Base-by-base conservation (phyloP, 2,888 invertebrate species). In the Cheilosia soror region DNA sequence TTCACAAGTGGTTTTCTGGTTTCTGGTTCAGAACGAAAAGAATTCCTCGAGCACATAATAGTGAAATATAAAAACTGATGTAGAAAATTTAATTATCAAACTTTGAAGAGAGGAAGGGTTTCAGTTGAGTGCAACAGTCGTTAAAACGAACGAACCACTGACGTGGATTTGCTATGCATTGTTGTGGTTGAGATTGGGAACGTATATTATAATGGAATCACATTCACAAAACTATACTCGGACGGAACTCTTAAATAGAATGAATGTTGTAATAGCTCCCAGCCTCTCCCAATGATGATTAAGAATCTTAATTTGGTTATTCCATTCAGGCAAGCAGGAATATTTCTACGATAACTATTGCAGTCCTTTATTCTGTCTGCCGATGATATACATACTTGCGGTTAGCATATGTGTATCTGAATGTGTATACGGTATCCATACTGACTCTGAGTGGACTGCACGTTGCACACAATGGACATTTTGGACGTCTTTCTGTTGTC, bases 21-120 rank as follows among this genome's bases (percentile, higher is more conserved):
- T 73, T 76, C 40, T 66, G 40, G 58, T 76, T 58, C 66, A 13
- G 31, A 13, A 42, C 60, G 53, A 44, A n/a, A n/a, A 76, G 58
- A 60, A 68, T 60, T 62, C 42, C 58, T 58, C 13, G 11, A 44
- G 37, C 42, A 9, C 75, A 58, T 57, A 58, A 60, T 49, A 25
- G 27, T 20, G 15, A 49, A 40, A 49, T 65, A 58, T 49, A 47
- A 76, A 76, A 68, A 31, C 47, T 40, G 40, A 47, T 33, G 60
- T 33, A 25, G 20, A 69, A 53, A 60, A 77, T 60, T 66, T 77
- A 77, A 77, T 77, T 77, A 69, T 55, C 31, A 62, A 77, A 68
- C 51, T 77, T 69, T 77, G 55, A 53, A 62, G 60, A 53, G 60
- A 53, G 51, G 20, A n/a, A 11, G 7, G 25, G n/a, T 53, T 53